Percentiles rank a stretch among this genome's conserved stretches.
Evolutionary conservation across 2,888 invertebrate genomes (phyloP).

Genomic region (Alentia gelatinosa): DNA sequence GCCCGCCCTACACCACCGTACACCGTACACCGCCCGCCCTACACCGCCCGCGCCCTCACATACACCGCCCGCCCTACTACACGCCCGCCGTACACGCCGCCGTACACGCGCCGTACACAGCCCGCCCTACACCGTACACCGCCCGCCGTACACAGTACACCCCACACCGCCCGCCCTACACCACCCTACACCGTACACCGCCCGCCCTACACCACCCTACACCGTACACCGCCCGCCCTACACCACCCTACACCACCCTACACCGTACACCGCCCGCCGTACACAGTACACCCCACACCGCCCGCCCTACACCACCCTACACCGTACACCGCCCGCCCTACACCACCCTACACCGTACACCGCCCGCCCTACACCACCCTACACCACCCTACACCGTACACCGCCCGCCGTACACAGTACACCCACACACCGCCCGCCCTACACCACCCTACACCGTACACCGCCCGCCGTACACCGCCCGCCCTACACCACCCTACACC

Average conservation of each 20-base stretch:
- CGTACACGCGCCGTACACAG: no score
- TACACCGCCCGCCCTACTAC: no score
- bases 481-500: background rate
- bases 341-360: background rate
- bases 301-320: background rate
- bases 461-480: background rate
- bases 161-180: background rate
- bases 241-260: background rate
- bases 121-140: no score
- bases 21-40: background rate
- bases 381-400: background rate
- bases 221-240: background rate
- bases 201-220: background rate
- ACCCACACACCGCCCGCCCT: background rate
- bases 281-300: background rate
- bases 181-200: background rate
- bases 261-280: background rate
- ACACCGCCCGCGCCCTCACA: no score
- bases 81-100: no score
- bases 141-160: no score
- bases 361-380: background rate
- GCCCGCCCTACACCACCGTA: no score
- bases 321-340: background rate
- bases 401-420: background rate
- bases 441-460: background rate